Base-by-base conservation (phyloP, 1,140 invertebrate genomes). In the Nilaparvata lugens region DNA sequence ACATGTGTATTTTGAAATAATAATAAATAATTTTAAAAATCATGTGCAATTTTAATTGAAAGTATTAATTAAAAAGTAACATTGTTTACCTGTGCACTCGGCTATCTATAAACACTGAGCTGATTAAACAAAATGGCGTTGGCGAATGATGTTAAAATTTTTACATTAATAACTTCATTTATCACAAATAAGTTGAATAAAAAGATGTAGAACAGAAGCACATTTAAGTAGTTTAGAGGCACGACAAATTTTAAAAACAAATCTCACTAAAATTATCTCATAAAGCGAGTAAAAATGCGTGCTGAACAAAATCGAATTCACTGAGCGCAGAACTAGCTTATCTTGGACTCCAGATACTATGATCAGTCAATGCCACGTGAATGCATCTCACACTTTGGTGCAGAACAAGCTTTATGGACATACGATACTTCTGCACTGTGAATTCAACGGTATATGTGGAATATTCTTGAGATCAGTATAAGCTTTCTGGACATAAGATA, bases 21-120 rank as follows among this genome's bases (percentile, higher is more conserved):
- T 57, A 28, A 16, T 16, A 52, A 59, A 23, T 52, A 23, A 18
- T 23, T 31, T 31, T 19, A 16, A n/a, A n/a, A 31, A 14, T 4
- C 18, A 18, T 11, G 7, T 14, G 9, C 18, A 48, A 58, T 25
- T 28, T 48, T 28, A 6, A 18, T 23, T 11, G 2, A 4, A 58
- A 16, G 28, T 43, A 43, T 38, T 51, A 60, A 18, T 38, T 52
- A 60, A 54, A 35, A 54, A 35, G 42, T 54, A 31, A 52, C 48
- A 45, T 57, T 62, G 55, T 62, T 62, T 62, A 62, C 60, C 60
- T 62, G 55, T 16, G 40, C 52, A 52, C 56, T 62, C 60, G 18
- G 25, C 55, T 45, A 56, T 62, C 60, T 62, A 62, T 62, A 62
- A 62, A 62, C 60, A 62, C 60, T 62, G n/a, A 9, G 13, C 24